Evolutionary conservation across 2,888 invertebrate genomes (phyloP).

Genomic region (Xestobium rufovillosum): DNA sequence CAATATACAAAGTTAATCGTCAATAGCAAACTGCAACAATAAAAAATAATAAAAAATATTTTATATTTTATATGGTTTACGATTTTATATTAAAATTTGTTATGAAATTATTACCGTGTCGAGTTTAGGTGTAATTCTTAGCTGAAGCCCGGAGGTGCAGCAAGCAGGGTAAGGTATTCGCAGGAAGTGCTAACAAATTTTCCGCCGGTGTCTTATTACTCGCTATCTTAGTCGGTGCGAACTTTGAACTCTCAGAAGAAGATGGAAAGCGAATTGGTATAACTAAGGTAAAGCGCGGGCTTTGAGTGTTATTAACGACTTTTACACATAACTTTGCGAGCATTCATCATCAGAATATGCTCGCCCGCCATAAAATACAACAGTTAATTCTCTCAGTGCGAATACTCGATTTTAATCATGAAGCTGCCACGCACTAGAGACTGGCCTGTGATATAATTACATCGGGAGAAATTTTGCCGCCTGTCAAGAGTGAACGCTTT

Average conservation of each 20-base stretch:
- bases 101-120: no score
- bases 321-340: conserved; percentile 42
- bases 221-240: conserved; percentile 39
- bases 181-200: no score
- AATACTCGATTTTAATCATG: conserved; percentile 32
- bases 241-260: conserved; percentile 42
- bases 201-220: conserved; percentile 38
- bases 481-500: conserved; percentile 25
- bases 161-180: no score
- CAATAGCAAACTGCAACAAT: no score
- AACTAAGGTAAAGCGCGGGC: conserved; percentile 40
- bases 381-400: conserved; percentile 32
- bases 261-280: conserved; percentile 42
- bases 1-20: no score
- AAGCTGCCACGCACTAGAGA: conserved; percentile 25
- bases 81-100: no score
- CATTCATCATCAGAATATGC: conserved; percentile 39
- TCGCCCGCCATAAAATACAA: conserved; percentile 25
- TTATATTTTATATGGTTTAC: no score
- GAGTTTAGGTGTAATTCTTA: no score
- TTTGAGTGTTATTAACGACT: conserved; percentile 45
- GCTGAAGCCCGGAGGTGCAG: no score
- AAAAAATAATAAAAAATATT: no score
- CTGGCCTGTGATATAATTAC: conserved; percentile 26
- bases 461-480: conserved; percentile 25